Base-by-base conservation (phyloP, 2,888 invertebrate species). In the Cyclophora albipunctata region DNA sequence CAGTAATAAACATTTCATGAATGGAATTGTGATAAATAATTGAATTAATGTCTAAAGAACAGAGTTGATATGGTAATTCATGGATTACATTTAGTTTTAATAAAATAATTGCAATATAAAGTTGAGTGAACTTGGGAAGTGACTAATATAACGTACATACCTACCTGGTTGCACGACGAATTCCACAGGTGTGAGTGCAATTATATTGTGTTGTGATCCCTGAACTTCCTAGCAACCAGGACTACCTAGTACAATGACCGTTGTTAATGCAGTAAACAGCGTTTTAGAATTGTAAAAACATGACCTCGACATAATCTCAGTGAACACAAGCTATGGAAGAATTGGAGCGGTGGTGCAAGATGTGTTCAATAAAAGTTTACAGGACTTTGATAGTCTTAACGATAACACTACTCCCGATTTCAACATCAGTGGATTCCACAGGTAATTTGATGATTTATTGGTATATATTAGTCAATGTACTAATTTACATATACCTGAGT, bases 71-170 rank as follows among this genome's bases (percentile, higher is more conserved):
- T 45, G 34, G 40, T 34, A 45, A 45, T 7, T 45, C 33, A 5
- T 47, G 3, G 42, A 42, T 40, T 34, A 50, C 50, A 49, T 48
- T 47, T 57, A 40, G 50, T 53, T 57, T 54, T 40, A 34, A 48
- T 50, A 44, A 49, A 65, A 64, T 64, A 33, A 66, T 66, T 67
- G 65, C 64, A 63, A 60, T 60, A 67, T 63, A 78, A 82, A 86
- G 85, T 85, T 85, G 79, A 86, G 82, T 87, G 84, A 86, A 86
- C 86, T 83, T 81, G 66, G 67, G 63, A 67, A 69, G 67, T 64
- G 59, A 62, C 66, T 71, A 66, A 70, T 68, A 58, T 54, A 37
- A 37, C 37, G 37, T 70, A 67, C 69, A 4, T 37, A 20, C 65
- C 73, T 73, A 69, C 66, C 66, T 73, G 71, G 70, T 70, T 77